phyloP scores from a whole-genome alignment of 1,140 invertebrate genomes.

The Bombus affinis region DNA sequence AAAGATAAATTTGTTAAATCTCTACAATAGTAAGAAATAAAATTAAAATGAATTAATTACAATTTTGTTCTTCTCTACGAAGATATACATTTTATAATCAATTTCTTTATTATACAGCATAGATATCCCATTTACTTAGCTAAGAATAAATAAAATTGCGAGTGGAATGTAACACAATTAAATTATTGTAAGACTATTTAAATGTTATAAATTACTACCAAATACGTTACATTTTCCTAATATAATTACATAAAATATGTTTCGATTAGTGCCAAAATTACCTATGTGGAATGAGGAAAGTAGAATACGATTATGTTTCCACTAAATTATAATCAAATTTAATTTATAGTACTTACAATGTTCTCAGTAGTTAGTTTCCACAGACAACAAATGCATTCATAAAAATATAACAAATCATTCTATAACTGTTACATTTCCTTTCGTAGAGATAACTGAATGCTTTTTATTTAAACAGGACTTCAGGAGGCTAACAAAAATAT shows the following conservation, averaged over 20 bases:
- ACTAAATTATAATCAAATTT: constrained; percentile 36
- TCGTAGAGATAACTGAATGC: background rate
- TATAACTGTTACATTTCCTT: constrained; percentile 7
- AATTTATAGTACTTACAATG: constrained; percentile 45
- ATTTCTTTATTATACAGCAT: background rate
- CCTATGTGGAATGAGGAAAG: background rate
- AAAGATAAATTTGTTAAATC: background rate
- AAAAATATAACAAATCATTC: constrained; percentile 11
- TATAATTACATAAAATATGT: background rate
- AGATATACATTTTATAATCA: background rate
- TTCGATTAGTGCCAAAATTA: background rate
- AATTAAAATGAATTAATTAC: background rate
- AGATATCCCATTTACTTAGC: background rate
- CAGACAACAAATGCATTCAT: constrained; percentile 19
- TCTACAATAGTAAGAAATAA: background rate
- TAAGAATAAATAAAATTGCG: background rate
- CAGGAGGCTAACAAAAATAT: constrained; percentile 54
- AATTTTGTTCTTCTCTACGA: background rate
- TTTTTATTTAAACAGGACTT: constrained; percentile 7
- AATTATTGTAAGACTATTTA: background rate
- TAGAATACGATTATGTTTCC: constrained; percentile 14
- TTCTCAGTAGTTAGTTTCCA: constrained; percentile 19
- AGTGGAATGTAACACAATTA: background rate
- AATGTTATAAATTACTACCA: background rate
- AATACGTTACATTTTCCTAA: background rate